A percentile compares a stretch with the other conserved stretches of the same genome.
phyloP scores from a whole-genome alignment of 2,113 vertebrate genomes.

The Macquaria australasica region DNA sequence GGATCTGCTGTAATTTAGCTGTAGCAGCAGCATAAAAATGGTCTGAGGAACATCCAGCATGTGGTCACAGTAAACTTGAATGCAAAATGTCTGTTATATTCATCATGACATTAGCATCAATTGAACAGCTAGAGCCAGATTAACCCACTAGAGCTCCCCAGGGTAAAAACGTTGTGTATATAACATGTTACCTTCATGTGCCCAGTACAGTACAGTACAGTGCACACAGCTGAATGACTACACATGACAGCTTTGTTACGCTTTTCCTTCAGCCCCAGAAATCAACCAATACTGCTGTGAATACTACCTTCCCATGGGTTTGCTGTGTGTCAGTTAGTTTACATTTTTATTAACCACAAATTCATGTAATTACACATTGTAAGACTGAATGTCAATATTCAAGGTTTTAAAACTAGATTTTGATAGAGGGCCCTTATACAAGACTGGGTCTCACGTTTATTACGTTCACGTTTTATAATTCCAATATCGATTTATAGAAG shows the following conservation, averaged over 20 bases:
- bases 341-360: background rate
- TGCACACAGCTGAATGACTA: background rate
- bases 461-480: no score
- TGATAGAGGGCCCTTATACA: background rate
- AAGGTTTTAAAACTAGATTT: constrained; percentile 3
- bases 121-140: background rate
- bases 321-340: background rate
- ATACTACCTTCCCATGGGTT: background rate
- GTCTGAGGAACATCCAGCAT: background rate
- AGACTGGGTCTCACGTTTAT: background rate
- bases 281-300: background rate
- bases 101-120: background rate
- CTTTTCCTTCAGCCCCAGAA: constrained; percentile 3
- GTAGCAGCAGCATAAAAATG: constrained; percentile 8
- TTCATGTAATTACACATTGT: background rate
- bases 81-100: background rate
- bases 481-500: no score
- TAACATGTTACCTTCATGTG: background rate
- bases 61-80: background rate
- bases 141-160: background rate
- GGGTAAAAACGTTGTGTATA: background rate
- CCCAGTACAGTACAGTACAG: background rate
- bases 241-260: background rate
- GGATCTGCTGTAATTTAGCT: constrained; percentile 35
- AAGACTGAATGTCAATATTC: background rate